Evolutionary conservation across 1,140 invertebrate species (phyloP), one percentile per base, ranked within the genome.

Genomic region (Halictus rubicundus): DNA sequence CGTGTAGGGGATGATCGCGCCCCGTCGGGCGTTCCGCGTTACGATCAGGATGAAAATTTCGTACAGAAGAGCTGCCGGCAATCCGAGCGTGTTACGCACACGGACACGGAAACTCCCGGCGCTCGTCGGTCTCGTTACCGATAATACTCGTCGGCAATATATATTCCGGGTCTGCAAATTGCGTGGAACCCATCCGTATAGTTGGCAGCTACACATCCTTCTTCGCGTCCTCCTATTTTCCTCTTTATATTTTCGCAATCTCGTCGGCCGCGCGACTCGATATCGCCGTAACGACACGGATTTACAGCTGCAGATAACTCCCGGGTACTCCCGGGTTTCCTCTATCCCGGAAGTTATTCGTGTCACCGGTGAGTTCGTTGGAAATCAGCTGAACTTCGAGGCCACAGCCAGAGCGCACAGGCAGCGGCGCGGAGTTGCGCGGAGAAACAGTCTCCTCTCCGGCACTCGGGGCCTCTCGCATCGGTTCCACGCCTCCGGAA

Each of bases 271-370:
- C 61, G 61, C 46, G 7, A 21, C 25, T 57, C 72, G 60, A 64
- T 54, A 63, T 65, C 59, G 64, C 25, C 46, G 82, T 84, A 81
- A 84, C 83, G 78, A 84, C 73, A 39, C 69, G 78, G 72, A 84
- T 84, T 85, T 84, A 84, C 82, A 85, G 70, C 57, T 12, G 54
- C 9, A 81, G 82, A 84, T 84, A 85, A 74, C 77, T 80, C 39
- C 16, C 14, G 42, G 32, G 57, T 23, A 37, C 16, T 39, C 7
- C 2, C 37, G 37, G n/a, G 12, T n/a, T 70, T 49, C 64, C 68
- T 32, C 32, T 37, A 84, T 80, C 46, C 65, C 60, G 79, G 69
- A 78, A 84, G 84, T 78, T 78, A 78, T 85, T 82, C 84, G 60
- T 71, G 84, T 81, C 74, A 82, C 37, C 69, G 37, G 37, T 46